These are phyloP conservation scores for Trididemnum nubilum DNA, from an alignment of 23 tunicate species.

Conservation along the genomic window DNA sequence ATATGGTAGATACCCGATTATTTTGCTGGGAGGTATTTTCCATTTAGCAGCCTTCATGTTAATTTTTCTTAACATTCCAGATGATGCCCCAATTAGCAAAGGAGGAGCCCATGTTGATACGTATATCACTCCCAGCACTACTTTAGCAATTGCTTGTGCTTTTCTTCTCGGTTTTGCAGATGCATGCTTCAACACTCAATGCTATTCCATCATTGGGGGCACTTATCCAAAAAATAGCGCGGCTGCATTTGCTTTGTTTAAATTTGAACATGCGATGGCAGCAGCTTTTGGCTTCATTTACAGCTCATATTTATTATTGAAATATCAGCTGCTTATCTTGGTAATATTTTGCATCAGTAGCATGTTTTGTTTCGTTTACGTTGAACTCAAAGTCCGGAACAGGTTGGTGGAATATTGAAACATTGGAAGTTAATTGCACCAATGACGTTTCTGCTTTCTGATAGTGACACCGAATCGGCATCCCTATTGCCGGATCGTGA, in stretches of 20 bases:
- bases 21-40: slow-evolving; percentile 59
- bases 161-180: slow-evolving; percentile 91
- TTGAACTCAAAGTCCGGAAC: slow-evolving; percentile 32
- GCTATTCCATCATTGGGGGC: slow-evolving; percentile 77
- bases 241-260: slow-evolving; percentile 95
- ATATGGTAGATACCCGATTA: slow-evolving; percentile 69
- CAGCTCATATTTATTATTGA: slow-evolving; percentile 64
- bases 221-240: slow-evolving; percentile 87
- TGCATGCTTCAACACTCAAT: slow-evolving; percentile 96
- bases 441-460: too few species aligned
- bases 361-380: slow-evolving; percentile 53
- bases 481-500: too few species aligned
- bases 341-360: slow-evolving; percentile 59
- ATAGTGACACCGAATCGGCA: too few species aligned
- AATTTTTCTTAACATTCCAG: slow-evolving; percentile 89
- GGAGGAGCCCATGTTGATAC: background rate
- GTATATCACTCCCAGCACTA: slow-evolving; percentile 44
- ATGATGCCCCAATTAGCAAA: slow-evolving; percentile 73
- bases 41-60: slow-evolving; percentile 70
- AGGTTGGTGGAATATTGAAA: slow-evolving; percentile 16
- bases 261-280: slow-evolving; percentile 88
- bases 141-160: slow-evolving; percentile 74
- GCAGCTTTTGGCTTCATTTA: slow-evolving; percentile 96
- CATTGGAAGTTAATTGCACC: slow-evolving; percentile 21
- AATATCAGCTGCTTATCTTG: slow-evolving; percentile 80